Evolutionary conservation across 1,140 invertebrate genomes (phyloP), one percentile per base, ranked within the genome.

Genomic region (Marisa cornuarietis): DNA sequence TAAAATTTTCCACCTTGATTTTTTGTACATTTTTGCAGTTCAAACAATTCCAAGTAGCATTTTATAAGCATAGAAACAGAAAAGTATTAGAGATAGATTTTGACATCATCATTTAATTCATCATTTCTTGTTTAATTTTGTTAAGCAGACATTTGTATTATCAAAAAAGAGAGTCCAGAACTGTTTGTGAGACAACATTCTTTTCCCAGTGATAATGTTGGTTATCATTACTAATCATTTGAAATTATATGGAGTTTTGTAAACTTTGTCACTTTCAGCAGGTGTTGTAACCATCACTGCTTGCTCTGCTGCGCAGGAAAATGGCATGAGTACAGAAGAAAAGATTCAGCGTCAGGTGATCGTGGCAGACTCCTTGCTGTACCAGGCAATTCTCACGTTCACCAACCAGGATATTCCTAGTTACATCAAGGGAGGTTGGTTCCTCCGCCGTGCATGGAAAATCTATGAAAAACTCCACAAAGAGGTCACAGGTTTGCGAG

Each of bases 341-440:
- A 82, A 90, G 63, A 88, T 95, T 72, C 94, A 94, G 86, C 91
- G 93, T 22, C 94, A 95, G 87, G 93, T 95, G 18, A 93, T 95
- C 26, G 88, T 94, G 42, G 94, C 94, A 0, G 94, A 95, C 87
- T 93, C 93, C 71, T 92, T 94, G 87, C 92, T 94, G 4, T 94
- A 93, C 85, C 91, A 93, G 52, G 93, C 94, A 7, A 92, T 94
- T 76, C 88, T 95, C 13, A 93, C 93, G 14, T 93, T 95, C 80
- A 91, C 94, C 0, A 93, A 94, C 81, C 94, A 94, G 87, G 94
- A 95, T 87, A 90, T 95, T 14, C 92, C 93, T 3, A 93, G 94
- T 63, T 95, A 94, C 85, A 92, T 95, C 22, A 94, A 93, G 82
- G 94, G 94, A 16, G 94, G 94, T 11, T 95, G 94, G 94, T 92